Evolutionary conservation across 2,113 vertebrate genomes (phyloP).

Genomic region (Eira barbara): DNA sequence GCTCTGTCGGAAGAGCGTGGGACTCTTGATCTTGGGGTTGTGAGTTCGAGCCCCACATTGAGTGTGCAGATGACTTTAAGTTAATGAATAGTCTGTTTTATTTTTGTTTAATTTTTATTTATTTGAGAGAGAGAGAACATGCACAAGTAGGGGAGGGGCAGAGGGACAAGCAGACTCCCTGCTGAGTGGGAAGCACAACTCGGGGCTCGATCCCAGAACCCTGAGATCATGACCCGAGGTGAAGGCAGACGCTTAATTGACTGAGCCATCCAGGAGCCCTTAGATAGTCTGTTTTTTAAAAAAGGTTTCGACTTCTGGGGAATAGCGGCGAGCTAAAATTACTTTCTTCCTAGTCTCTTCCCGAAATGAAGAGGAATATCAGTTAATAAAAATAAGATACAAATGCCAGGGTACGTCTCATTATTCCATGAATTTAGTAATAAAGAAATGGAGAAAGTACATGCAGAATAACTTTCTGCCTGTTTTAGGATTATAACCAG

Average conservation of each 20-base stretch:
- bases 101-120: neutral
- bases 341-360: neutral
- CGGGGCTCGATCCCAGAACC: neutral
- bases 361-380: neutral
- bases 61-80: neutral
- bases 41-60: neutral
- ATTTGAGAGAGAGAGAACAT: neutral
- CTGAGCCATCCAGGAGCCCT: neutral
- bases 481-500: constrained; percentile 18
- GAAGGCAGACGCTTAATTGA: neutral
- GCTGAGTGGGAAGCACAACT: neutral
- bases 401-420: neutral
- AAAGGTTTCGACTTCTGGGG: neutral
- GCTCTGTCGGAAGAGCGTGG: neutral
- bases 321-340: neutral
- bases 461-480: neutral
- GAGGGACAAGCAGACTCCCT: neutral
- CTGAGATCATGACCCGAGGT: neutral
- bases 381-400: constrained; percentile 29
- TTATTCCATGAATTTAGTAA: neutral
- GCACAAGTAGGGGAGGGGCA: neutral
- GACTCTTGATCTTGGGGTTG: neutral
- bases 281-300: neutral
- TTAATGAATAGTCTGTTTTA: neutral
- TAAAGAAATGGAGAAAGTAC: neutral